Evolutionary conservation across 2,113 vertebrate species (phyloP).

Genomic region (Xiphias gladius): DNA sequence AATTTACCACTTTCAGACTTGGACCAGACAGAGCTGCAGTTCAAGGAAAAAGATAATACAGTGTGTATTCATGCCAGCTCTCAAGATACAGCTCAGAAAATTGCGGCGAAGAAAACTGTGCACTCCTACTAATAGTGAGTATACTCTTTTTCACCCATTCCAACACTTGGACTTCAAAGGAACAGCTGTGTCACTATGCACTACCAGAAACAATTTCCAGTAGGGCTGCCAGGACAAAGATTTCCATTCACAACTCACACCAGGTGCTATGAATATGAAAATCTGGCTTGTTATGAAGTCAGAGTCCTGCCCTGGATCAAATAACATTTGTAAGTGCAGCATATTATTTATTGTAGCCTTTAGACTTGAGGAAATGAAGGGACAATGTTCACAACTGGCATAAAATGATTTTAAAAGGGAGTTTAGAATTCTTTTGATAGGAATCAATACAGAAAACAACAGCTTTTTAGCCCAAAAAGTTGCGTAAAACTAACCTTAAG

Average conservation of each 20-base stretch:
- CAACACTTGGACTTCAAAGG: slow-evolving; percentile 25
- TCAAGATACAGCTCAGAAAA: slow-evolving; percentile 28
- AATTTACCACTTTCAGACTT: slow-evolving; percentile 64
- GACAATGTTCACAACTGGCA: background rate
- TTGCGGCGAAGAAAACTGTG: background rate
- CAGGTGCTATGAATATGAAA: slow-evolving; percentile 44
- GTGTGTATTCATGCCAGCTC: slow-evolving; percentile 9
- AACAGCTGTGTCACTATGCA: slow-evolving; percentile 51
- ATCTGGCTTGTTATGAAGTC: slow-evolving; percentile 13
- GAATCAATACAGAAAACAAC: background rate
- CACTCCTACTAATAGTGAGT: background rate
- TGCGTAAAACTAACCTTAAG: slow-evolving; percentile 5
- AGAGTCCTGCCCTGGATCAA: slow-evolving; percentile 11
- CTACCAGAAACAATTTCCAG: slow-evolving; percentile 55
- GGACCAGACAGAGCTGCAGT: slow-evolving; percentile 52
- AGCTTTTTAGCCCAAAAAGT: background rate
- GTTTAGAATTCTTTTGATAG: background rate
- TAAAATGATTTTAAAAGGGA: background rate
- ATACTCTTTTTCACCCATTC: background rate
- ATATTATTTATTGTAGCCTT: slow-evolving; percentile 28
- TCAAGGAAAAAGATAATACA: slow-evolving; percentile 10
- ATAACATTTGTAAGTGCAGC: slow-evolving; percentile 10
- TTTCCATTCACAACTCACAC: slow-evolving; percentile 59
- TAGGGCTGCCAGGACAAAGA: slow-evolving; percentile 44
- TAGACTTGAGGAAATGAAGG: background rate